Evolutionary conservation across 2,797 vertebrate species (phyloP).

Genomic region (Myioborus melanocephalus): DNA sequence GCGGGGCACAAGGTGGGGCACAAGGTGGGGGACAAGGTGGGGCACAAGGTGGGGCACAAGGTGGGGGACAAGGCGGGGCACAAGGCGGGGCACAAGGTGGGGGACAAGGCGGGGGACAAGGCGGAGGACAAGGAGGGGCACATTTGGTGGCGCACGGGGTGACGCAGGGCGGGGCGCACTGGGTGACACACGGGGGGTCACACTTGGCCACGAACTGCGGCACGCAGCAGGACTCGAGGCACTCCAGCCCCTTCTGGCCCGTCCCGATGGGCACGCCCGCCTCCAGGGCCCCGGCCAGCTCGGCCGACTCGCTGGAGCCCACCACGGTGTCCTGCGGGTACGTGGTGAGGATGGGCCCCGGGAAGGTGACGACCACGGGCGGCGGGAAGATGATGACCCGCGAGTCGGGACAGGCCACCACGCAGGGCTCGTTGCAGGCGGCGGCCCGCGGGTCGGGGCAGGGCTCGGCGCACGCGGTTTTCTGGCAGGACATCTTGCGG

Average conservation of each 20-base stretch:
- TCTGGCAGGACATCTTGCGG: conserved; percentile 32
- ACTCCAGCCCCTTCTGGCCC: background rate
- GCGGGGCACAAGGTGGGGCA: fast-evolving
- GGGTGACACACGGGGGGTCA: background rate
- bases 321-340: conserved; percentile 45
- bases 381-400: background rate
- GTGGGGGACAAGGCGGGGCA: background rate
- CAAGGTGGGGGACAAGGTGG: fast-evolving
- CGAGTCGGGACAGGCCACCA: background rate
- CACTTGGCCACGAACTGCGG: background rate
- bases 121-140: too few relatives aligned
- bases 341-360: background rate
- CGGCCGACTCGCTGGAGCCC: background rate
- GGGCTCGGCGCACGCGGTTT: background rate
- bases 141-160: background rate
- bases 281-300: background rate
- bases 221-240: background rate
- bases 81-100: background rate
- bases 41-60: fast-evolving
- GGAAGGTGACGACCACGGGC: background rate
- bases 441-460: background rate
- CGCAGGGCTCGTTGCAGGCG: background rate
- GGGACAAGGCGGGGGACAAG: too few relatives aligned
- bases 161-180: background rate
- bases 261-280: background rate